These are phyloP conservation scores for Saimiri boliviensis DNA, from an alignment of 2,113 vertebrate species.

Conservation along the genomic window DNA sequence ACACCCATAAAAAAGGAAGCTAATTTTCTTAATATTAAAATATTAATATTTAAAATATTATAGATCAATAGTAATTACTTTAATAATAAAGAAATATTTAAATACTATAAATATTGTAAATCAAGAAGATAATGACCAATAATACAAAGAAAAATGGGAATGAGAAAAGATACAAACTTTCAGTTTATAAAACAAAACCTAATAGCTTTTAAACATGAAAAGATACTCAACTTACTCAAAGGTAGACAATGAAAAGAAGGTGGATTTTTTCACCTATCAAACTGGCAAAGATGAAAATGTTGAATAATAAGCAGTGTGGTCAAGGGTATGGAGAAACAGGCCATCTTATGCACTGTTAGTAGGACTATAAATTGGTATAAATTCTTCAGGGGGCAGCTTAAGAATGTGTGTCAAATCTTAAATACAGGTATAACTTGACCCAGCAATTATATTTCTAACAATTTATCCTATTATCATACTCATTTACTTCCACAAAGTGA, in stretches of 20 bases:
- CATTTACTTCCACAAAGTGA: not conserved
- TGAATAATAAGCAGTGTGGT: not conserved
- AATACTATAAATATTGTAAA: not conserved
- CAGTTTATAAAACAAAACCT: not conserved
- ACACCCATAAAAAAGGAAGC: not conserved
- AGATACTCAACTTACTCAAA: not conserved
- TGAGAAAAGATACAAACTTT: not conserved
- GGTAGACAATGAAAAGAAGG: not conserved
- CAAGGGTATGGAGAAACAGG: not conserved
- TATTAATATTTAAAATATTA: too few species aligned
- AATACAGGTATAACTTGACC: not conserved
- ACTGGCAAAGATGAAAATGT: slow-evolving; percentile 1
- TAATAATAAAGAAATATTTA: too few species aligned
- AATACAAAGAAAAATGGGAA: not conserved
- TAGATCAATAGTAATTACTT: too few species aligned
- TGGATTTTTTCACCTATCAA: not conserved
- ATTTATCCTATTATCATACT: not conserved
- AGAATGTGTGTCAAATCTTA: not conserved
- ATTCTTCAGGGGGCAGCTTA: not conserved
- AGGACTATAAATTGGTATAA: not conserved
- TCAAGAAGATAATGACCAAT: not conserved
- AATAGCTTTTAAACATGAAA: not conserved
- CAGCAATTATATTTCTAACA: not conserved
- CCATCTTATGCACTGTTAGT: not conserved
- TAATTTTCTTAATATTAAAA: not conserved